phyloP scores from a whole-genome alignment of 23 tunicate species.

The Ciona savignyi region DNA sequence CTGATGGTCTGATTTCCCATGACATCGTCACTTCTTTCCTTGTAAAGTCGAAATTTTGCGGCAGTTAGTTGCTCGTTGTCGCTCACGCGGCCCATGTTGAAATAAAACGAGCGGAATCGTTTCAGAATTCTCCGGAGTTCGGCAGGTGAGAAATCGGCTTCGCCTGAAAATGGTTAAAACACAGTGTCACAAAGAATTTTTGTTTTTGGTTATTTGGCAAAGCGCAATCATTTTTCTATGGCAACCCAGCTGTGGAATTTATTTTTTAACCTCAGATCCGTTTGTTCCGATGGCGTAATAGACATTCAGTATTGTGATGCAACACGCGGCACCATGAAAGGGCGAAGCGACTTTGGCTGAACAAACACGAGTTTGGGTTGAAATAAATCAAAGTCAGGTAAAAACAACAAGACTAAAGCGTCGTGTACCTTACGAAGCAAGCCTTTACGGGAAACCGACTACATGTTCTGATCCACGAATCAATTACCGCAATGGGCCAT shows the following conservation, averaged over 20 bases:
- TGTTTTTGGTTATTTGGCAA: too few species aligned
- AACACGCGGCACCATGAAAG: not conserved
- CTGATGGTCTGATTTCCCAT: slow-evolving; percentile 53
- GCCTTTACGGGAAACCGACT: not conserved
- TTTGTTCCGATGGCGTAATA: too few species aligned
- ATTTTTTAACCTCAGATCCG: too few species aligned
- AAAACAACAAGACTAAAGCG: not conserved
- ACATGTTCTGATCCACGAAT: not conserved
- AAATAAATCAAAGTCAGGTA: not conserved
- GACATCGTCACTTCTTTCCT: slow-evolving; percentile 18
- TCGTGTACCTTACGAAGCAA: too few species aligned
- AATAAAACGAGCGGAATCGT: slow-evolving; percentile 56
- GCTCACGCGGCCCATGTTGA: slow-evolving; percentile 37
- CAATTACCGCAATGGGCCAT: slow-evolving; percentile 1
- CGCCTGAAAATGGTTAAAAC: too few species aligned
- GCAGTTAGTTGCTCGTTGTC: slow-evolving; percentile 25
- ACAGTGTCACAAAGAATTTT: too few species aligned
- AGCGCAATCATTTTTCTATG: too few species aligned
- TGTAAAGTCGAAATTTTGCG: slow-evolving; percentile 81
- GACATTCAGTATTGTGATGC: not conserved
- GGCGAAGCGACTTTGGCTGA: not conserved
- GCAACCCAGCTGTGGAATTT: too few species aligned
- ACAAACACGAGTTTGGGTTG: not conserved
- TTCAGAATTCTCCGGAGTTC: slow-evolving; percentile 11
- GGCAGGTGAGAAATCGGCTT: not conserved